A percentile compares a stretch with the other conserved stretches of the same genome.
Conservation (phyloP, 2,797 vertebrate genomes). For the Hoplostethus atlanticus region DNA sequence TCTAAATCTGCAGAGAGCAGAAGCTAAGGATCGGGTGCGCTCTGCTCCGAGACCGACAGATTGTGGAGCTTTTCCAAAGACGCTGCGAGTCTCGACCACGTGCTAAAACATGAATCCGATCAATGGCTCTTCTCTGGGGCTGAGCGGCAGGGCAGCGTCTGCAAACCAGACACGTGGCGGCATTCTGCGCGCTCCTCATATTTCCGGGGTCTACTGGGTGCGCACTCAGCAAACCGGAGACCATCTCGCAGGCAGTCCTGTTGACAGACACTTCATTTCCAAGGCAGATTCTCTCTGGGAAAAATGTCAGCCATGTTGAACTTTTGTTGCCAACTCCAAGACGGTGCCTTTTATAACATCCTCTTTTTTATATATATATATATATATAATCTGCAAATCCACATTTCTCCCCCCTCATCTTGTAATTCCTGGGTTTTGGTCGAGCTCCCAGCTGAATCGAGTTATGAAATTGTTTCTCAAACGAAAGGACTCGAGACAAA, state of each 20-base stretch:
- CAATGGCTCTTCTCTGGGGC: slow-evolving; percentile 40
- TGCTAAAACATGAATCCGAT: slow-evolving; percentile 59
- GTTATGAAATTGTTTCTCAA: slow-evolving; percentile 55
- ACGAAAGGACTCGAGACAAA: slow-evolving; percentile 34
- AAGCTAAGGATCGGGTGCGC: slow-evolving; percentile 19
- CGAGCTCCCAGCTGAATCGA: slow-evolving; percentile 44
- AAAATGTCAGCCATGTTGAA: slow-evolving; percentile 55
- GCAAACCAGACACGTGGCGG: slow-evolving; percentile 64
- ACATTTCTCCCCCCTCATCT: slow-evolving; percentile 27
- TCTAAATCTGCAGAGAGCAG: slow-evolving; percentile 59
- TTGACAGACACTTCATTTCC: slow-evolving; percentile 68
- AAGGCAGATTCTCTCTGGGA: slow-evolving; percentile 47
- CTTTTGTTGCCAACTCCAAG: slow-evolving; percentile 30
- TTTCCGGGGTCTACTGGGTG: slow-evolving; percentile 65
- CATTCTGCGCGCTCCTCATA: slow-evolving; percentile 68
- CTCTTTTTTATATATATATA: slow-evolving; percentile 25
- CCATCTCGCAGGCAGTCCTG: slow-evolving; percentile 44
- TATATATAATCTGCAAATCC: slow-evolving; percentile 44
- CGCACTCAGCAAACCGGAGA: slow-evolving; percentile 71
- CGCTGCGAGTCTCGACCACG: slow-evolving; percentile 33
- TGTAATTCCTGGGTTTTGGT: slow-evolving; percentile 48
- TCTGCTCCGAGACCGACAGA: slow-evolving; percentile 29
- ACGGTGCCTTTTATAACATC: slow-evolving; percentile 26
- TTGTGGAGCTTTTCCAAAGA: slow-evolving; percentile 43
- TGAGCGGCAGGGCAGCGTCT: slow-evolving; percentile 27